Conservation (phyloP, 1,140 invertebrate genomes). For the Pygmarrhopalites habei region DNA sequence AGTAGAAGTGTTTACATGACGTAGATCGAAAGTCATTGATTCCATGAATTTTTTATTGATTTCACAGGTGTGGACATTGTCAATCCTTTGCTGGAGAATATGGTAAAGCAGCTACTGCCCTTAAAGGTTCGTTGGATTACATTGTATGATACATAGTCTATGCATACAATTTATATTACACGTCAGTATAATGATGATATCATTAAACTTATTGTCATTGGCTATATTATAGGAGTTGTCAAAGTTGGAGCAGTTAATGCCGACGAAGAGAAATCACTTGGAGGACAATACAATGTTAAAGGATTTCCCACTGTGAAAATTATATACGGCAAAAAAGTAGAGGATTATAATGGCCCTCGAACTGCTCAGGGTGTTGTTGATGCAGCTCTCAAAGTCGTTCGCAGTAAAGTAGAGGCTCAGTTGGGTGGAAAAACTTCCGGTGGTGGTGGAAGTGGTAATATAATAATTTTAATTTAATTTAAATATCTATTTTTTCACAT, state of each 20-base stretch:
- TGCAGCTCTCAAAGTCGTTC: constrained; percentile 63
- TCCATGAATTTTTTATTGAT: no score
- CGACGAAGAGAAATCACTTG: constrained; percentile 77
- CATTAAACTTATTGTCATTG: constrained; percentile 8
- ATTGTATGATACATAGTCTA: not conserved
- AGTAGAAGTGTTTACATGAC: no score
- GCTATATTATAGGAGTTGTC: constrained; percentile 64
- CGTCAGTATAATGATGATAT: not conserved
- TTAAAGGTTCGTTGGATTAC: constrained; percentile 57
- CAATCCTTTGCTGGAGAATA: constrained; percentile 76
- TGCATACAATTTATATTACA: not conserved
- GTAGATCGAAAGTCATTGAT: no score
- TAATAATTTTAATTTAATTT: no score
- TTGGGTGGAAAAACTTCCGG: constrained; percentile 55
- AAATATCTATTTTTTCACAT: no score
- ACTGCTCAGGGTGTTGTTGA: constrained; percentile 81
- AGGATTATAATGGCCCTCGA: constrained; percentile 77
- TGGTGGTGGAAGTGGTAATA: constrained; percentile 39
- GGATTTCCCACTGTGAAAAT: constrained; percentile 97
- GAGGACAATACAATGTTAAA: constrained; percentile 68
- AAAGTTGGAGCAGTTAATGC: constrained; percentile 92
- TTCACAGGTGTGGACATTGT: constrained; percentile 47
- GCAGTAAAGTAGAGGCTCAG: constrained; percentile 59
- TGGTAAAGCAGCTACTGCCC: constrained; percentile 73
- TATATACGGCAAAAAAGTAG: constrained; percentile 75